Base-by-base conservation (phyloP, 2,888 invertebrate genomes). In the Dichetophora obliterata region DNA sequence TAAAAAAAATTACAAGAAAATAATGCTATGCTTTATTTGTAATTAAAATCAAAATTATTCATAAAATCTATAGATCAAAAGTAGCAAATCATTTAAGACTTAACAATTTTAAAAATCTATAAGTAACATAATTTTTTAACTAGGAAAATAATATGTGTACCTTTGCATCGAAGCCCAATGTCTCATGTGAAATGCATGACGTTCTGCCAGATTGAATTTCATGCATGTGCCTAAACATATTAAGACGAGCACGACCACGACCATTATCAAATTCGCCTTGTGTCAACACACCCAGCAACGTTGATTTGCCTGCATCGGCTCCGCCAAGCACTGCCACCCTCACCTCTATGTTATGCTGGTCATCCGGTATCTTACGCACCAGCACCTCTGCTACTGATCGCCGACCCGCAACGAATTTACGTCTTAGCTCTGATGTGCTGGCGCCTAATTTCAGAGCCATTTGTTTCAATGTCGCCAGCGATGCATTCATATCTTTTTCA, bases 201-300 rank as follows among this genome's bases (percentile, higher is more conserved):
- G 98, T 99, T 80, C 98, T 91, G 0, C 98, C 98, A 3, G 95
- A 94, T 88, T 95, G 94, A 75, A 99, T 96, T 89, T 99, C 99
- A 89, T 99, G 99, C 81, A 97, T 91, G 86, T 99, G 95, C 3
- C 96, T 90, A 89, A 99, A 97, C 93, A 99, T 95, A 90, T 98
- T 99, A 9, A 99, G 91, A 1, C 99, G 92, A 0, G 99, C 98
- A 84, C 96, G 93, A 6, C 99, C 98, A 76, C 96, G 91, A 0
- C 99, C 99, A 90, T 99, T 98, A 89, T 99, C 99, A 78, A 97
- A 90, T 88, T 96, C 96, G 34, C 98, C 98, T 90, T 98, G 98
- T 0, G 98, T 98, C 43, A 99, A 90, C 0, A 99, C 98, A 14
- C 99, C 99, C 43, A 98, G 91, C 48, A 99, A 91, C 0, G 98